Evolutionary conservation across 2,113 vertebrate genomes (phyloP), one percentile per base, ranked within the genome.

Genomic region (Callospermophilus lateralis): DNA sequence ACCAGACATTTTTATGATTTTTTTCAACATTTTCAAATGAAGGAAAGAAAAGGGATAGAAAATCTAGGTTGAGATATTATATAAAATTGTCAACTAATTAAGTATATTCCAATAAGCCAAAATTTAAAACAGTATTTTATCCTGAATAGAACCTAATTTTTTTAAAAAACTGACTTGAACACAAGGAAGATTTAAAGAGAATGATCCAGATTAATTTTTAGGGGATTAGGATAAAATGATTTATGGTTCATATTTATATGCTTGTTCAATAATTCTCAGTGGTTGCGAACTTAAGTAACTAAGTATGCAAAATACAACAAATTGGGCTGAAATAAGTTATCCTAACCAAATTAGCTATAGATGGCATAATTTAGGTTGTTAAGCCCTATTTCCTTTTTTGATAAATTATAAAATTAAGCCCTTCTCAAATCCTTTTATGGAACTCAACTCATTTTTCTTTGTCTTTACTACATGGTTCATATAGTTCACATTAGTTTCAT

Each of bases 331-430:
- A 98, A 92, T 97, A 63, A 95, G 80, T 96, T 97, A 98, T 95
- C 93, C 84, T 72, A 96, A 97, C 85, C 85, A 98, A 97, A 98
- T 97, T 96, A 97, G 90, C 76, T 96, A 92, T 95, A 98, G 95
- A 97, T 98, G 96, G 93, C 95, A 78, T n/a, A 88, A 61, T 93
- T 88, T 68, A 97, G 94, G 68, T 86, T 45, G n/a, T 73, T 84
- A 97, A 86, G 74, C 77, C 32, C 55, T 94, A 53, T 81, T 94
- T 96, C 89, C 51, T 67, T 80, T 98, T 98, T 93, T 96, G 83
- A 95, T 76, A 97, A 88, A 90, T 81, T 93, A 81, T 63, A 53
- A 61, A 93, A 89, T 94, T 73, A 94, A 94, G 48, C 3, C 72
- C 55, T 84, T 94, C 53, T 94, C 70, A 97, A 97, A 95, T 96